Evolutionary conservation across 2,888 invertebrate species (phyloP), one percentile per base, ranked within the genome.

Genomic region (Amaurobius ferox): DNA sequence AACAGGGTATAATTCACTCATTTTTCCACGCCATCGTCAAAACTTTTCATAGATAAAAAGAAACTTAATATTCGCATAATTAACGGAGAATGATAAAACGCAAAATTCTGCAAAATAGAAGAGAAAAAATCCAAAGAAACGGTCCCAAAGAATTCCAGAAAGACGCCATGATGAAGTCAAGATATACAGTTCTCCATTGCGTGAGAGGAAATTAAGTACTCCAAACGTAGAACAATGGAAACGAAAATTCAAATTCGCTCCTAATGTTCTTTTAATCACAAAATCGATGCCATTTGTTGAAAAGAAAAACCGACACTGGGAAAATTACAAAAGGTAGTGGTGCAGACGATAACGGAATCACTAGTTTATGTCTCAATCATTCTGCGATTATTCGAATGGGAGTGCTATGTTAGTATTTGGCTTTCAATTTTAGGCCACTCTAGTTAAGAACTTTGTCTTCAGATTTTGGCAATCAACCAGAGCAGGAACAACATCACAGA

Each of bases 191-290:
- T 55, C 55, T 55, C 1, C 19, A 23, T 23, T 23, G 55, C 55
- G 55, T 55, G 55, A 55, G 23, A 55, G 55, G 23, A 55, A 55
- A 55, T 55, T 55, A 55, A 55, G 55, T 23, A 55, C 55, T 55
- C 11, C 23, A 55, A 23, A 55, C 23, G 55, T 55, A 55, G 55
- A 55, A 55, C 55, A 55, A 55, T 55, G 23, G 55, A 55, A 55
- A 55, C 55, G 19, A 55, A 55, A 55, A 55, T 64, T 83, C 64
- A 62, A 83, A 83, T 64, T 83, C 68, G n/a, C 29, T 55, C 78
- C 67, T 86, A 86, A 86, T 86, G 85, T 86, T 79, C 78, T 86
- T 86, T 86, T 86, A 86, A 86, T 86, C 85, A 86, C 85, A 86
- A 86, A 86, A 86, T 86, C 85, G 79, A 86, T 86, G 85, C 73